Percentiles rank a stretch among this genome's conserved stretches.
Evolutionary conservation across 2,797 vertebrate species (phyloP).

Genomic region (Anomalospiza imberbis): DNA sequence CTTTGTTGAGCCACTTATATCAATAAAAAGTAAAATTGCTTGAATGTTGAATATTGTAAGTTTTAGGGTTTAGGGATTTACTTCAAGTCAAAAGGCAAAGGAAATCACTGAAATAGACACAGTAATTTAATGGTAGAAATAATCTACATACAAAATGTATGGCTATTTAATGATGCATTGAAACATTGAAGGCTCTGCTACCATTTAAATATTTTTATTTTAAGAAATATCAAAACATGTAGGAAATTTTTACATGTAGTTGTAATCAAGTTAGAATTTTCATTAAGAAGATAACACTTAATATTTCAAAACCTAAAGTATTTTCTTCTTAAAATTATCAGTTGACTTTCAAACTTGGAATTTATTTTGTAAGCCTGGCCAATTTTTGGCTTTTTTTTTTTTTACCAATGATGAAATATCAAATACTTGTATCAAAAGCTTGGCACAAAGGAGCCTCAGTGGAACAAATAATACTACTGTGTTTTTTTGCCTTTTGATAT

Average conservation of each 20-base stretch:
- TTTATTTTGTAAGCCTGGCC: background rate
- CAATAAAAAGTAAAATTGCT: background rate
- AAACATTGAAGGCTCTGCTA: background rate
- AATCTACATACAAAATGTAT: background rate
- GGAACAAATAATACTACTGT: background rate
- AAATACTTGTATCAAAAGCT: background rate
- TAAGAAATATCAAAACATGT: background rate
- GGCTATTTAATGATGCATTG: background rate
- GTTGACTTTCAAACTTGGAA: background rate
- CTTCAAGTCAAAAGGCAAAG: background rate
- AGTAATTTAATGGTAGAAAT: background rate
- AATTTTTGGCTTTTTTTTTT: background rate
- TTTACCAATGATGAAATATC: background rate
- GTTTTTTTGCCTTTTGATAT: background rate
- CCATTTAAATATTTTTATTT: background rate
- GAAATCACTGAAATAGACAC: background rate
- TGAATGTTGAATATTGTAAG: background rate
- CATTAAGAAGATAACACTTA: background rate
- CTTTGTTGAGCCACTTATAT: background rate
- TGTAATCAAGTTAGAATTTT: background rate
- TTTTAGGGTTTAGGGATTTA: background rate
- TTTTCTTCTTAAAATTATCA: background rate
- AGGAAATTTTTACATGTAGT: background rate
- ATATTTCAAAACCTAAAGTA: background rate
- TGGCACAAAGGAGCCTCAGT: background rate